These are phyloP conservation scores for Eumacrocentrus americanus DNA, from an alignment of 2,888 invertebrate species.

Conservation along the genomic window DNA sequence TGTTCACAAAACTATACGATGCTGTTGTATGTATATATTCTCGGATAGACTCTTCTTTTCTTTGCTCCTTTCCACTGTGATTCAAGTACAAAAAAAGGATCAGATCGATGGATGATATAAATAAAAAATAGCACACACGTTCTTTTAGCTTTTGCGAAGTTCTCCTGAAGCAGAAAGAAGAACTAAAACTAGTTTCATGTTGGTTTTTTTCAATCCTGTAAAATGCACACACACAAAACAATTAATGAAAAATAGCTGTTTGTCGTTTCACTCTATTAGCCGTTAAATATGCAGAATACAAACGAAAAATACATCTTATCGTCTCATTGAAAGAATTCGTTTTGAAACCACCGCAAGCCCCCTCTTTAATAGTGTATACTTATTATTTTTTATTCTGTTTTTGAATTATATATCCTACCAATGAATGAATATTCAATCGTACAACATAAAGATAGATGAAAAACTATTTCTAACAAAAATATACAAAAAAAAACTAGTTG, in stretches of 20 bases:
- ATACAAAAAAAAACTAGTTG: neutral
- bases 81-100: constrained; percentile 16
- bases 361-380: neutral
- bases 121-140: neutral
- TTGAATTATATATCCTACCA: neutral
- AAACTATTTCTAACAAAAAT: neutral
- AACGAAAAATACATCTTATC: neutral
- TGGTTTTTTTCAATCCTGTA: neutral
- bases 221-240: neutral
- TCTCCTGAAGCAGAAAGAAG: neutral
- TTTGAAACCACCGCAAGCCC: neutral
- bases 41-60: too few relatives aligned
- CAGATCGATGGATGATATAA: neutral
- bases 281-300: neutral
- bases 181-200: neutral
- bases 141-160: too few relatives aligned
- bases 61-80: constrained; percentile 5
- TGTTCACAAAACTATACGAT: neutral
- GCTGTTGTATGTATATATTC: too few relatives aligned
- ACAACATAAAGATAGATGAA: neutral
- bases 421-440: neutral
- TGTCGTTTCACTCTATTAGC: too few relatives aligned
- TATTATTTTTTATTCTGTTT: neutral
- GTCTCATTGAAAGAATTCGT: neutral
- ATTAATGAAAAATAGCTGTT: constrained; percentile 3